phyloP scores from a whole-genome alignment of 2,797 vertebrate species.

The Rhinophrynus dorsalis region DNA sequence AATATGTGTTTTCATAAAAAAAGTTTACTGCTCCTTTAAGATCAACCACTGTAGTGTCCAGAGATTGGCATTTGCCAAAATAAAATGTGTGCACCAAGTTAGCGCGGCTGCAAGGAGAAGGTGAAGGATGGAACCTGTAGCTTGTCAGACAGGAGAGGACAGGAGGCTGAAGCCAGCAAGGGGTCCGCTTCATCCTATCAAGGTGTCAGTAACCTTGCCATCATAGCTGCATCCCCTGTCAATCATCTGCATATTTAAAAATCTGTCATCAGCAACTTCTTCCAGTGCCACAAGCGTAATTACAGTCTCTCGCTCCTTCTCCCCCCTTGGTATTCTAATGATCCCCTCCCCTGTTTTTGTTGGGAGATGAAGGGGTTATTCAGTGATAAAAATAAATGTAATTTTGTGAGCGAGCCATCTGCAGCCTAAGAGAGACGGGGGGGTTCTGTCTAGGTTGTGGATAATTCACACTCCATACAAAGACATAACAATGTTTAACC shows the following conservation, averaged over 20 bases:
- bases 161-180: neutral
- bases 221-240: neutral
- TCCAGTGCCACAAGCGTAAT: conserved; percentile 14
- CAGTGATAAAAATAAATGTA: conserved; percentile 5
- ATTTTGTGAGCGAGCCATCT: neutral
- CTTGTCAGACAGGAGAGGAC: neutral
- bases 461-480: neutral
- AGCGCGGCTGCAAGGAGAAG: neutral
- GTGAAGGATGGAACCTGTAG: conserved; percentile 11
- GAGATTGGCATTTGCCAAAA: no score
- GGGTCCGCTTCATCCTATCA: neutral
- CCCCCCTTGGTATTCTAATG: neutral
- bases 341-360: conserved; percentile 14
- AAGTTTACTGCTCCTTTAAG: no score
- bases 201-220: conserved; percentile 39
- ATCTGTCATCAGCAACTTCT: conserved; percentile 16
- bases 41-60: no score
- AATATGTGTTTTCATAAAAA: no score
- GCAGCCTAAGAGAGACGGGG: neutral
- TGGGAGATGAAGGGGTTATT: neutral
- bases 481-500: no score
- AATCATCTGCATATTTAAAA: conserved; percentile 24
- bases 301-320: neutral
- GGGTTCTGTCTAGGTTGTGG: neutral
- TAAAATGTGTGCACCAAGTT: neutral